These are phyloP conservation scores for Aporrectodea caliginosa DNA, from an alignment of 1,140 invertebrate genomes.

Conservation along the genomic window DNA sequence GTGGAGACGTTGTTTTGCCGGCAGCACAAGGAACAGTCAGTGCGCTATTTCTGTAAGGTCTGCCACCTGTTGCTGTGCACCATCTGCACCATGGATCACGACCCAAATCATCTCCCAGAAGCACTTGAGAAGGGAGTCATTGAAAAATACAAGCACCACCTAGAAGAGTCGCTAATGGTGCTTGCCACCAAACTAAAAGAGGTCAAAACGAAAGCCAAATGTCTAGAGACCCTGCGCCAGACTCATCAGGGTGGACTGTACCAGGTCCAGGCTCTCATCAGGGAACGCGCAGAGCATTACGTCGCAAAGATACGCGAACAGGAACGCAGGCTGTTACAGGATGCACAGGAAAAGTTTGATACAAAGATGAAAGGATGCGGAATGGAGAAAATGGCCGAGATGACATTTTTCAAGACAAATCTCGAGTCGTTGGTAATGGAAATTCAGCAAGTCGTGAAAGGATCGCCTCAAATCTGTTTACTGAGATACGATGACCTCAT, in stretches of 20 bases:
- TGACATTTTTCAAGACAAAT: constrained; percentile 17
- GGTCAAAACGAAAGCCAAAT: constrained; percentile 21
- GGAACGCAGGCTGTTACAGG: constrained; percentile 22
- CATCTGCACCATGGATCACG: constrained; percentile 30
- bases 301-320: constrained; percentile 21
- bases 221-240: constrained; percentile 30
- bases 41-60: constrained; percentile 29
- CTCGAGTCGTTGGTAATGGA: constrained; percentile 18
- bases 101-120: constrained; percentile 18
- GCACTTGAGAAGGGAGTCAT: constrained; percentile 26
- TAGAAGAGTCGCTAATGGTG: constrained; percentile 1
- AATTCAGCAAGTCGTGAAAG: constrained; percentile 16
- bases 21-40: constrained; percentile 22
- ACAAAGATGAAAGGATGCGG: constrained; percentile 19
- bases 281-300: constrained; percentile 11
- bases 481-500: constrained; percentile 20
- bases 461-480: constrained; percentile 24
- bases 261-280: constrained; percentile 11
- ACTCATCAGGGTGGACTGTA: constrained; percentile 21
- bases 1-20: constrained; percentile 25
- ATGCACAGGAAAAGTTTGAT: constrained; percentile 26
- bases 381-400: constrained; percentile 19
- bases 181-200: constrained; percentile 19
- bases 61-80: constrained; percentile 29
- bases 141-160: constrained; percentile 20